Evolutionary conservation across 2,113 vertebrate species (phyloP).

Genomic region (Cyprinodon variegatus): DNA sequence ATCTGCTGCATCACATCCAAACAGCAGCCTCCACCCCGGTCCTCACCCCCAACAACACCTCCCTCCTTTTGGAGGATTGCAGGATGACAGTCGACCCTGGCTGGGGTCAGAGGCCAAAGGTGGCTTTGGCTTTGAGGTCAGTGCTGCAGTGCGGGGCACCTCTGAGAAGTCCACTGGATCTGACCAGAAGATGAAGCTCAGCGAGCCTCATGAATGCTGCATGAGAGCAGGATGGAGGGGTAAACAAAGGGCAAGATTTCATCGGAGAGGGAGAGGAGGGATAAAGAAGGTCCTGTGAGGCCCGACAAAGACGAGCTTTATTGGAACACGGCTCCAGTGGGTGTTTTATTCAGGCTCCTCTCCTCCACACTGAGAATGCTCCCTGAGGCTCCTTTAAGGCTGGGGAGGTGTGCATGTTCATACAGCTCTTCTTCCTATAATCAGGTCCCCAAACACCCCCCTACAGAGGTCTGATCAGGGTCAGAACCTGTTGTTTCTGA

Average conservation of each 20-base stretch:
- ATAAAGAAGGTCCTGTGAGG: conserved; percentile 75
- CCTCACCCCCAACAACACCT: conserved; percentile 6
- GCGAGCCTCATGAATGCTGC: conserved; percentile 68
- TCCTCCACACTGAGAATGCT: conserved; percentile 62
- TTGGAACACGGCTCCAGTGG: conserved; percentile 68
- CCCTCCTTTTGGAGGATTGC: conserved; percentile 21
- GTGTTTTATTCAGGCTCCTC: conserved; percentile 70
- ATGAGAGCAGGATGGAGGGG: conserved; percentile 65
- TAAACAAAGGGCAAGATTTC: conserved; percentile 75
- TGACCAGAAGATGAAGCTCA: conserved; percentile 49
- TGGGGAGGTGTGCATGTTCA: conserved; percentile 41
- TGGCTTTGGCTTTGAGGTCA: conserved; percentile 44
- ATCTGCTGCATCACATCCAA: neutral
- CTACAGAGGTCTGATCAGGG: conserved; percentile 10
- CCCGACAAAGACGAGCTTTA: conserved; percentile 74
- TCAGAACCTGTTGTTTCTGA: neutral
- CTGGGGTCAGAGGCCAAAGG: conserved; percentile 58
- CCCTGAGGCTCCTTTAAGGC: conserved; percentile 62
- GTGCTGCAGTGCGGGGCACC: conserved; percentile 24
- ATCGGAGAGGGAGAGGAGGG: conserved; percentile 67
- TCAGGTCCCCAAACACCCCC: conserved; percentile 17
- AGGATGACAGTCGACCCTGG: conserved; percentile 1
- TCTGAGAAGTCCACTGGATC: conserved; percentile 59
- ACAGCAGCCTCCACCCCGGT: conserved; percentile 21
- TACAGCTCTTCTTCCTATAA: conserved; percentile 20